Evolutionary conservation across 2,888 invertebrate species (phyloP).

Genomic region (Tholera decimalis): DNA sequence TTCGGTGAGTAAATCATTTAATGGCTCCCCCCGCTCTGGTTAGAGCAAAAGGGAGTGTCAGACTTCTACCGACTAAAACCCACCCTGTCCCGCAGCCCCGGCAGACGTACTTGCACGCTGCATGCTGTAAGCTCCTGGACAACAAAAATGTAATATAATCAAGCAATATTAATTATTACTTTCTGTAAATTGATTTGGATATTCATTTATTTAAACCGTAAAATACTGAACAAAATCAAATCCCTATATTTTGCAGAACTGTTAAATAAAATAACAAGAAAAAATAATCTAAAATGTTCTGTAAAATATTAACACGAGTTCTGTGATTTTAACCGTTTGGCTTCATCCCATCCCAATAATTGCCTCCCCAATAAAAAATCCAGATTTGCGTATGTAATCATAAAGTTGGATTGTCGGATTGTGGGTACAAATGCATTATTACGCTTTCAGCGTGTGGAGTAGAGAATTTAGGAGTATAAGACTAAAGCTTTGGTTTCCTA

Average conservation of each 20-base stretch:
- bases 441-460: constrained; percentile 15
- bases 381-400: constrained; percentile 62
- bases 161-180: no score
- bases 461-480: neutral
- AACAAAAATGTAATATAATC: no score
- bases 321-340: constrained; percentile 51
- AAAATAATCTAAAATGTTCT: constrained; percentile 33
- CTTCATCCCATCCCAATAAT: constrained; percentile 37
- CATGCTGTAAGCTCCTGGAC: no score
- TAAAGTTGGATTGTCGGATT: constrained; percentile 27
- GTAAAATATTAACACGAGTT: constrained; percentile 25
- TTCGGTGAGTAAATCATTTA: no score
- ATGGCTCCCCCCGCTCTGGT: no score
- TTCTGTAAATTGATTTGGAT: no score
- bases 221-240: neutral
- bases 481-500: no score
- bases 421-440: constrained; percentile 33
- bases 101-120: no score
- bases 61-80: no score
- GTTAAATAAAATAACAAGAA: constrained; percentile 3
- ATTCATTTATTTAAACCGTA: no score
- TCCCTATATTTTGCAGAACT: constrained; percentile 3
- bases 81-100: no score
- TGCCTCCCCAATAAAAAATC: constrained; percentile 56
- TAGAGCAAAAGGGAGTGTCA: no score